Evolutionary conservation across 1,140 invertebrate species (phyloP).

Genomic region (Brachionus asplanchnoidis): DNA sequence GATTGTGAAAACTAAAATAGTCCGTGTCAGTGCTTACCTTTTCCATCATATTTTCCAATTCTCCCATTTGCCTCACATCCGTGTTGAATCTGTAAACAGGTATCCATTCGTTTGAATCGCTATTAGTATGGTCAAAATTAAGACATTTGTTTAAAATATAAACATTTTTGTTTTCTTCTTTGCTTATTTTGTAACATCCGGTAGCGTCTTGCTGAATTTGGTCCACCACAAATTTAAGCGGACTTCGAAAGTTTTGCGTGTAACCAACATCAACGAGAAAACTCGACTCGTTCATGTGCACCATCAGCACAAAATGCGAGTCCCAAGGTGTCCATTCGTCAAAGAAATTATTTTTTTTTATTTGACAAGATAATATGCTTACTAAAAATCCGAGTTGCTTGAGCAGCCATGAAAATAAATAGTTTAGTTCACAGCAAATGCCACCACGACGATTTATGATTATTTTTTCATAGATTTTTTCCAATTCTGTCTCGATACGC

Average conservation of each 20-base stretch:
- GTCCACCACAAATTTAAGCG: constrained; percentile 8
- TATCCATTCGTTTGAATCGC: not conserved
- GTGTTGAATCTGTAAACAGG: constrained; percentile 25
- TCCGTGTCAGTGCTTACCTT: not conserved
- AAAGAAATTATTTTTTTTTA: constrained; percentile 1
- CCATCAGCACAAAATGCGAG: constrained; percentile 10
- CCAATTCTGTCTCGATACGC: not conserved
- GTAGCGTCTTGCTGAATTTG: constrained; percentile 12
- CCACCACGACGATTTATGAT: constrained; percentile 17
- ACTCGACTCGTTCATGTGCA: constrained; percentile 13
- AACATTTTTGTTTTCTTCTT: not conserved
- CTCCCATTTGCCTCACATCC: not conserved
- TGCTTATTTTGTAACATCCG: not conserved
- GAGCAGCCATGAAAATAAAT: constrained; percentile 29
- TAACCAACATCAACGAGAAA: constrained; percentile 32
- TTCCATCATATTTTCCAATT: not conserved
- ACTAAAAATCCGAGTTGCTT: constrained; percentile 19
- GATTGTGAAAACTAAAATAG: constrained; percentile 9
- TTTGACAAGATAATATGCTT: constrained; percentile 16
- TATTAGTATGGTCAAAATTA: not conserved
- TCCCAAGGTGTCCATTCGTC: constrained; percentile 22
- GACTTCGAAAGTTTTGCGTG: constrained; percentile 20
- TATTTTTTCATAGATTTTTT: constrained; percentile 38
- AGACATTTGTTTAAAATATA: not conserved
- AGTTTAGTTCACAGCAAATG: constrained; percentile 30